Evolutionary conservation across 2,888 invertebrate species (phyloP), one percentile per base, ranked within the genome.

Genomic region (Hirtodrosophila alboralis): DNA sequence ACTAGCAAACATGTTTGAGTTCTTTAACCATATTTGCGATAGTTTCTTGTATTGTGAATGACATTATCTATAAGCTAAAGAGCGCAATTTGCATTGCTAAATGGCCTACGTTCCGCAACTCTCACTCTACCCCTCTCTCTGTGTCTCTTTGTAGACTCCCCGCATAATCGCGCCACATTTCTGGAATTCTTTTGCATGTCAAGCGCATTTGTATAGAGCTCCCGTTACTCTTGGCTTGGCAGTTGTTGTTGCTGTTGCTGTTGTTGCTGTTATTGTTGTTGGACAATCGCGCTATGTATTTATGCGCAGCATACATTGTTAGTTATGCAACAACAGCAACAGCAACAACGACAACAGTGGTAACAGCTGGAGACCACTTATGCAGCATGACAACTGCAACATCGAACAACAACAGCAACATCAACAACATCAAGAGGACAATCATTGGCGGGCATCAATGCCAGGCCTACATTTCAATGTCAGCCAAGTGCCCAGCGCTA

Each of bases 361-460:
- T 9, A 67, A 69, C 65, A 79, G 84, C 75, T 76, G 76, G 63
- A 71, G 67, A 62, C 78, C 84, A 78, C 86, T 77, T 77, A 77
- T 77, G 80, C 80, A 49, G 71, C 77, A 77, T 77, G 77, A 85
- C 84, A 75, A 75, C 79, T 62, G 74, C 66, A 77, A 74, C 63
- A 77, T 67, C 34, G 52, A 40, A n/a, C 45, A 51, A 47, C 54
- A 58, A 52, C 74, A 45, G 37, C 62, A 45, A 37, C 47, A 33
- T 14, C 58, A 13, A 30, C 44, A 47, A 59, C 62, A 74, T 45
- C 52, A 61, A 56, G 58, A 56, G 69, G 66, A 77, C 86, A 79
- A 79, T 86, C 78, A 79, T 79, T 86, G 78, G 86, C 78, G 87
- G 85, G 78, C 86, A 84, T 80, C 80, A 81, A 84, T 80, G 66